A percentile compares a stretch with the other conserved stretches of the same genome.
Evolutionary conservation across 2,113 vertebrate genomes (phyloP).

Genomic region (Micronycteris hirsuta): DNA sequence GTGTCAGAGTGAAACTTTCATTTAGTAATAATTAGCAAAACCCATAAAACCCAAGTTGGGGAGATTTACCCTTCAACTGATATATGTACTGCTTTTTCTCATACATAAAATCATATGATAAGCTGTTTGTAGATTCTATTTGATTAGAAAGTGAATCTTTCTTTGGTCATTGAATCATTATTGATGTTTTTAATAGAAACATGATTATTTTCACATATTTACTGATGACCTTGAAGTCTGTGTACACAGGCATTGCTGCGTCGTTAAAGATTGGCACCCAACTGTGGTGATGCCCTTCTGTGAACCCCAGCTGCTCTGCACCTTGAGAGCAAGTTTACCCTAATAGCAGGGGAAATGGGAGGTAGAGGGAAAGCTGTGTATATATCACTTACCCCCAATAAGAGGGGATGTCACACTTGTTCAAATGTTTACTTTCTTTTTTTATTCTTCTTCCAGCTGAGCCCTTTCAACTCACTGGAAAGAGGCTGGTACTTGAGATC

Average conservation of each 20-base stretch:
- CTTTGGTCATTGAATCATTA: slow-evolving; percentile 10
- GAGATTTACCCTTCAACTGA: not conserved
- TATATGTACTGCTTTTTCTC: not conserved
- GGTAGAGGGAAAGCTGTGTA: not conserved
- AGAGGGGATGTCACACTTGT: slow-evolving; percentile 56
- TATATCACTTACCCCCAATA: slow-evolving; percentile 40
- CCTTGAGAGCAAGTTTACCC: slow-evolving; percentile 35
- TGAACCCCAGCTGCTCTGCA: slow-evolving; percentile 53
- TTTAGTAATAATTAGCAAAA: slow-evolving; percentile 61
- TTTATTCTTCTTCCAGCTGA: slow-evolving; percentile 63
- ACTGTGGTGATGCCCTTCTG: slow-evolving; percentile 55
- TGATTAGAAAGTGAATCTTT: slow-evolving; percentile 11
- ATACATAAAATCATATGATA: not conserved
- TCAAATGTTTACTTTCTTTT: slow-evolving; percentile 70
- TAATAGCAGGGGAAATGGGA: slow-evolving; percentile 42
- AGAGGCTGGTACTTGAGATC: slow-evolving; percentile 37
- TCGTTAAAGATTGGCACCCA: slow-evolving; percentile 62
- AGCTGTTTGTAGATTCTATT: not conserved
- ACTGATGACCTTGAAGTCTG: slow-evolving; percentile 63
- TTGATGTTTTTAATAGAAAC: slow-evolving; percentile 29
- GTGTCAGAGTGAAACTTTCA: slow-evolving; percentile 46
- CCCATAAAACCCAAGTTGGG: not conserved
- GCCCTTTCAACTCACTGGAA: slow-evolving; percentile 57
- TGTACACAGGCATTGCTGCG: slow-evolving; percentile 35
- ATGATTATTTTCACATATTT: slow-evolving; percentile 65